Evolutionary conservation across 2,888 invertebrate species (phyloP).

Genomic region (Tenthredo notha): DNA sequence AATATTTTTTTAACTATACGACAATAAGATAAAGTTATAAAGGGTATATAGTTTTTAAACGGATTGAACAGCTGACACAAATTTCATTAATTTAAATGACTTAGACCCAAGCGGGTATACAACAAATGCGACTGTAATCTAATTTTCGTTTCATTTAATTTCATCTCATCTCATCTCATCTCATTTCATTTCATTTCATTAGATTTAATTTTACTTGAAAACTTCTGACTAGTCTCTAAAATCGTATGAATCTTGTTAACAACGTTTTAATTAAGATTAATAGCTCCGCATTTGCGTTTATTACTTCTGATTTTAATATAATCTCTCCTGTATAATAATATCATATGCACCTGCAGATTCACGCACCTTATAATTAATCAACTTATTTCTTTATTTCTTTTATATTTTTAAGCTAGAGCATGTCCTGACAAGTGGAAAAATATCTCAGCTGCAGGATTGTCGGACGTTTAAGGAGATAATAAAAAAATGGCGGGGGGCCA

Average conservation of each 20-base stretch:
- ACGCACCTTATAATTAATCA: not conserved
- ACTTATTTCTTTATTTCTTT: not conserved
- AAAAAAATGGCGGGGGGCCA: conserved; percentile 76
- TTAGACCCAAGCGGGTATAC: not conserved
- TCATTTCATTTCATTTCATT: not conserved
- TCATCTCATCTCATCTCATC: not conserved
- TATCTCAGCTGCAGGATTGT: conserved; percentile 69
- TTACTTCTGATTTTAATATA: not conserved
- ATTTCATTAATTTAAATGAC: conserved; percentile 46
- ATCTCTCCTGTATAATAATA: not conserved
- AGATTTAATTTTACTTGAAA: not conserved
- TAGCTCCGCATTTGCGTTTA: not conserved
- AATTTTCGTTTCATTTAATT: conserved; percentile 12
- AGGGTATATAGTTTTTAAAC: not conserved
- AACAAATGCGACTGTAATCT: conserved; percentile 8
- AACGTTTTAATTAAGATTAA: not conserved
- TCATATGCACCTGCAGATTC: not conserved
- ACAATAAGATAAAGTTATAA: not conserved
- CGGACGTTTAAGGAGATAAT: conserved; percentile 56
- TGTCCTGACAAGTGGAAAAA: conserved; percentile 75
- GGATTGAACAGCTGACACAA: not conserved
- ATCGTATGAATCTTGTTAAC: not conserved
- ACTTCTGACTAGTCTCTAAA: not conserved
- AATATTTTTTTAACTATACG: no score
- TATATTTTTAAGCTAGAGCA: conserved; percentile 66